A percentile compares a stretch with the other conserved stretches of the same genome.
Conservation (phyloP, 2,113 vertebrate genomes). For the Dicerorhinus sumatrensis region DNA sequence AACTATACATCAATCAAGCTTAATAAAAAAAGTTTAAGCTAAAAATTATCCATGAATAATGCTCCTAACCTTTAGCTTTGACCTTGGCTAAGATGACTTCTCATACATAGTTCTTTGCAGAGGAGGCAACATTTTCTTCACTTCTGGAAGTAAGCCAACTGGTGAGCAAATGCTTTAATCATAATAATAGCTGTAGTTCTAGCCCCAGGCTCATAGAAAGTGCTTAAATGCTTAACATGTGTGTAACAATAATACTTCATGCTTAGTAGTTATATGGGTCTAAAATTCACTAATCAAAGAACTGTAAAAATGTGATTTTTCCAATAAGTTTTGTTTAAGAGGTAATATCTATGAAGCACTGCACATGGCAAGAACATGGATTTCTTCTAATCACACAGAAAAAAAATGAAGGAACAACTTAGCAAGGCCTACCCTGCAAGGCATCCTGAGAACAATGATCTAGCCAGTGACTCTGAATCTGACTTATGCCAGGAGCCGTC, state of each 20-base stretch:
- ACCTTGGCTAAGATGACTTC: neutral
- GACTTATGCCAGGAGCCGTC: neutral
- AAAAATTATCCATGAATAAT: neutral
- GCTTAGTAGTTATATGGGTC: neutral
- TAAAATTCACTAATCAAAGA: neutral
- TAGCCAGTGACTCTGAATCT: neutral
- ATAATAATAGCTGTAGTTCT: neutral
- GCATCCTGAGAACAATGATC: neutral
- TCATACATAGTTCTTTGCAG: neutral
- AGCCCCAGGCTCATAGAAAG: neutral
- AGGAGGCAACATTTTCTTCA: neutral
- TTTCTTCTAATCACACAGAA: neutral
- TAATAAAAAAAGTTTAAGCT: neutral
- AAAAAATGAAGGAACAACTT: neutral
- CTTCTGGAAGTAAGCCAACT: neutral
- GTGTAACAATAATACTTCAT: neutral
- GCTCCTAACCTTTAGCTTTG: neutral
- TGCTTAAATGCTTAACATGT: neutral
- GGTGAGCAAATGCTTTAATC: neutral
- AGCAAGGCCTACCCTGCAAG: neutral
- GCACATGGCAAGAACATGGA: neutral
- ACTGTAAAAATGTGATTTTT: neutral
- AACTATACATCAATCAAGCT: neutral
- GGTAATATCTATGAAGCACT: neutral
- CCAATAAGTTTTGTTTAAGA: neutral